phyloP scores from a whole-genome alignment of 2,888 invertebrate species.

The Apodemia zela region DNA sequence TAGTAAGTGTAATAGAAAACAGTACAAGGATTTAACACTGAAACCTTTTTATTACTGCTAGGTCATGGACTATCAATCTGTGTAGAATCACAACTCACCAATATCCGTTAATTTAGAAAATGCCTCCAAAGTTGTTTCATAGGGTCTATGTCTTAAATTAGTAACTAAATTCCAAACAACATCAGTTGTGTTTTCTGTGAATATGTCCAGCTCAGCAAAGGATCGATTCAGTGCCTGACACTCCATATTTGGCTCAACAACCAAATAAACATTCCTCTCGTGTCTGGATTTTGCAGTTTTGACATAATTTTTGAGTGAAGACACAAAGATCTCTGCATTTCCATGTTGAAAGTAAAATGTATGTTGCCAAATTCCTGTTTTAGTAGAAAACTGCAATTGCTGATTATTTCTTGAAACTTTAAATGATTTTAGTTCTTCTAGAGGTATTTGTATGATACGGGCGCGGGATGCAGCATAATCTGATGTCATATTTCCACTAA shows the following conservation, averaged over 20 bases:
- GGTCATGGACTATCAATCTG: background rate
- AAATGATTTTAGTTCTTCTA: slow-evolving; percentile 65
- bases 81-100: slow-evolving; percentile 55
- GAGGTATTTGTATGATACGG: slow-evolving; percentile 61
- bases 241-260: slow-evolving; percentile 83
- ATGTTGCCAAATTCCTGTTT: slow-evolving; percentile 82
- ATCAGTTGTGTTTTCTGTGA: slow-evolving; percentile 84
- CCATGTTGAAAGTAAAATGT: slow-evolving; percentile 94
- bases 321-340: slow-evolving; percentile 89
- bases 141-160: slow-evolving; percentile 83
- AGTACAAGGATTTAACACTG: no score
- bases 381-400: slow-evolving; percentile 69
- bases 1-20: no score
- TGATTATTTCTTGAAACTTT: slow-evolving; percentile 62
- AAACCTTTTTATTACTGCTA: no score
- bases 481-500: slow-evolving; percentile 76
- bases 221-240: slow-evolving; percentile 87
- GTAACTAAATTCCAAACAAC: slow-evolving; percentile 82
- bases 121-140: slow-evolving; percentile 90
- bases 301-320: slow-evolving; percentile 81
- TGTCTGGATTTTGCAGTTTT: slow-evolving; percentile 85
- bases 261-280: slow-evolving; percentile 82
- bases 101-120: slow-evolving; percentile 93
- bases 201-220: slow-evolving; percentile 92
- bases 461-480: slow-evolving; percentile 67